These are phyloP conservation scores for Glandiceps talaboti DNA, from an alignment of 53 echinoderm and acorn worm species.

Conservation along the genomic window DNA sequence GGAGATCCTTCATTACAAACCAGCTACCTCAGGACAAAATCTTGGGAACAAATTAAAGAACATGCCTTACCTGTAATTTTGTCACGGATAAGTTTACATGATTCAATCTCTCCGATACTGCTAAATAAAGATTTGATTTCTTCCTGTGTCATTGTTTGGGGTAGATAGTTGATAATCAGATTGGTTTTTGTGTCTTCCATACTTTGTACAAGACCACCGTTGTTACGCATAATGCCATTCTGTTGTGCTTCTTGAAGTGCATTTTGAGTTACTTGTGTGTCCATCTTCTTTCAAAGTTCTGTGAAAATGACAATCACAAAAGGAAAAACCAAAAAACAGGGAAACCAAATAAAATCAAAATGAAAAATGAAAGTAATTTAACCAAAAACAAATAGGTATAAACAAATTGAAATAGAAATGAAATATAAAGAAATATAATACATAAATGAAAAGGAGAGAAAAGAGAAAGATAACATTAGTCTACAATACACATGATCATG, in stretches of 20 bases:
- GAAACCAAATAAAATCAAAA: constrained; percentile 1
- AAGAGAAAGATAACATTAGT: background rate
- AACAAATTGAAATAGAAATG: background rate
- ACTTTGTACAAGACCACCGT: background rate
- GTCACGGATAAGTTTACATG: constrained; percentile 90
- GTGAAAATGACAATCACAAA: background rate
- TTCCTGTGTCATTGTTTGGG: constrained; percentile 94
- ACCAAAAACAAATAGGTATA: background rate
- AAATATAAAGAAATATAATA: too few species aligned
- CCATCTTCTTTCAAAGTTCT: constrained; percentile 53
- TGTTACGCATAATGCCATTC: constrained; percentile 64
- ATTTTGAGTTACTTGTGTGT: constrained; percentile 28
- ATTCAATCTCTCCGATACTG: constrained; percentile 92
- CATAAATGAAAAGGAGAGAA: background rate
- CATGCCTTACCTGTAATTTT: constrained; percentile 77
- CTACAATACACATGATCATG: too few species aligned
- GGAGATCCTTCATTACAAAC: too few species aligned
- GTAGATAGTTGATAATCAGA: constrained; percentile 95
- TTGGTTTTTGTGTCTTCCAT: constrained; percentile 84
- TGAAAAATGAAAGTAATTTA: too few species aligned
- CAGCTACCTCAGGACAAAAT: too few species aligned
- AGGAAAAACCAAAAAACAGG: background rate
- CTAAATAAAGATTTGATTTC: constrained; percentile 90
- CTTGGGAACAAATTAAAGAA: too few species aligned
- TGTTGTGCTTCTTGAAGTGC: constrained; percentile 4